A percentile compares a stretch with the other conserved stretches of the same genome.
phyloP scores from a whole-genome alignment of 2,888 invertebrate species.

The Orthosia cruda region DNA sequence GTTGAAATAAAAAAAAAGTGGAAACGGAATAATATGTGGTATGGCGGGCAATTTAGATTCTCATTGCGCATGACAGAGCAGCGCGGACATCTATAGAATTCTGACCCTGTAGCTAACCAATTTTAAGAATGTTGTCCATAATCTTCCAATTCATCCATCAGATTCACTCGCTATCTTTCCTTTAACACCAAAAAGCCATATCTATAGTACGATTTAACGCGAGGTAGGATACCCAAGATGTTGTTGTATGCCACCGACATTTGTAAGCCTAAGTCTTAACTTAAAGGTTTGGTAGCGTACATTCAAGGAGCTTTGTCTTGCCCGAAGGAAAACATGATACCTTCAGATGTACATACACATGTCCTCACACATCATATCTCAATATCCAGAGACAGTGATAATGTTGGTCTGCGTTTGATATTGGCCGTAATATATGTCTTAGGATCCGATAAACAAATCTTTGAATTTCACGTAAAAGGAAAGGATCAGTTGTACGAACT shows the following conservation, averaged over 20 bases:
- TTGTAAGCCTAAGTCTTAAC: constrained; percentile 3
- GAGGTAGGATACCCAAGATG: neutral
- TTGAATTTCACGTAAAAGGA: neutral
- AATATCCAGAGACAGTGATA: neutral
- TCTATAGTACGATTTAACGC: neutral
- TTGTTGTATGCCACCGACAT: constrained; percentile 2
- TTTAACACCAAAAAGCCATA: neutral
- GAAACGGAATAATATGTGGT: no score
- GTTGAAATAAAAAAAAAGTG: no score
- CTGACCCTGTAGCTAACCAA: no score
- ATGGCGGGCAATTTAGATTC: no score
- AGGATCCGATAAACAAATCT: neutral
- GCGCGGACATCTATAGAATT: no score
- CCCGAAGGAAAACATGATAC: neutral
- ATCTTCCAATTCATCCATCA: no score
- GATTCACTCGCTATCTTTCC: no score
- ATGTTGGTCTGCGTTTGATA: neutral
- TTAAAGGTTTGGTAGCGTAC: neutral
- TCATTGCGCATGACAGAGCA: no score
- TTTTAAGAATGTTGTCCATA: no score
- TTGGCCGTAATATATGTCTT: neutral
- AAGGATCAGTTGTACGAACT: neutral
- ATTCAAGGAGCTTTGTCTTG: constrained; percentile 15
- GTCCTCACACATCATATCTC: constrained; percentile 6
- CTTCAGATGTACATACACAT: neutral